phyloP scores from a whole-genome alignment of 2,113 vertebrate genomes.

The Pseudorectes ferrugineus region DNA sequence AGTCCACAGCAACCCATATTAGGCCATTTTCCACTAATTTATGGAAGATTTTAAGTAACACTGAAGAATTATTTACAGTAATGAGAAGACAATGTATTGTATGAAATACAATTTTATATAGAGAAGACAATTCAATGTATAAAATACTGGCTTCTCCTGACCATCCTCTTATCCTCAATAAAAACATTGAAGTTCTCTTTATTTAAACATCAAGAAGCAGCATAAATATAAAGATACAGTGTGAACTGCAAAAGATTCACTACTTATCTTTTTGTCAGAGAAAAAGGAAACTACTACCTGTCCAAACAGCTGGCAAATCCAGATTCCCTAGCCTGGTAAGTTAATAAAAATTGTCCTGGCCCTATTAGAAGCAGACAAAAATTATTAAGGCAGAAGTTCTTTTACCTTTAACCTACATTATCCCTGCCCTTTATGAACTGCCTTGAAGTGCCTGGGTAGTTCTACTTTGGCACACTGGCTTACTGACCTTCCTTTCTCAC shows the following conservation, averaged over 20 bases:
- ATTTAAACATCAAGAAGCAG: background rate
- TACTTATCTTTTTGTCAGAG: background rate
- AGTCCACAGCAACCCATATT: background rate
- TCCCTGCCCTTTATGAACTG: background rate
- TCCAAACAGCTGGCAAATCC: background rate
- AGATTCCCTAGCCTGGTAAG: background rate
- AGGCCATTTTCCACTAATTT: background rate
- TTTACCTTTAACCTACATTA: background rate
- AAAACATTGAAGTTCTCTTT: background rate
- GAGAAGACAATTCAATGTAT: background rate
- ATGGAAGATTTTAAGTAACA: background rate
- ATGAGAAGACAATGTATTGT: background rate
- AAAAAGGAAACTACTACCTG: background rate
- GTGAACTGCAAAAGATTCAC: background rate
- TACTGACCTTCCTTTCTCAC: background rate
- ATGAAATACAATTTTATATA: background rate
- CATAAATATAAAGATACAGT: background rate
- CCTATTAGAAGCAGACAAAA: background rate
- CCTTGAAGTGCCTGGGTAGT: background rate
- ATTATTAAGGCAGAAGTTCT: background rate
- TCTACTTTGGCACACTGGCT: background rate
- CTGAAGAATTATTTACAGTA: background rate
- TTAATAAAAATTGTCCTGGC: background rate
- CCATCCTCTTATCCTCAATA: background rate
- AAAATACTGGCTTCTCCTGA: background rate